Evolutionary conservation across 2,797 vertebrate species (phyloP).

Genomic region (Tauraco hartlaubi): DNA sequence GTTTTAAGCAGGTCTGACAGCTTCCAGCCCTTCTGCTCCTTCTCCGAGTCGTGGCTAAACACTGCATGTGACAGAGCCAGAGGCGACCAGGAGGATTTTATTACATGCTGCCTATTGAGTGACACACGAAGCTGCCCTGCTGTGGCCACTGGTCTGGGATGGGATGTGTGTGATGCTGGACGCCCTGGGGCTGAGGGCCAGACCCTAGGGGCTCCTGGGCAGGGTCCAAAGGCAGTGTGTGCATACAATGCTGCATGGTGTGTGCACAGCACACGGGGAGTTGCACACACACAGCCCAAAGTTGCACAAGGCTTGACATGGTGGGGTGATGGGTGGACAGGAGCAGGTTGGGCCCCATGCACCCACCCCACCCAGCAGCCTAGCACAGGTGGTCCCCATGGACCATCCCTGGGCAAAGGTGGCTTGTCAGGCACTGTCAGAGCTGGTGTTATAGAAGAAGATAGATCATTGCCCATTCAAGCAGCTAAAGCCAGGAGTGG

Average conservation of each 20-base stretch:
- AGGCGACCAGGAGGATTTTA: not conserved
- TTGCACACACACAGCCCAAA: too few relatives aligned
- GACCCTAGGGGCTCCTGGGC: not conserved
- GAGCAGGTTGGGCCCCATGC: not conserved
- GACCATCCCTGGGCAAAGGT: not conserved
- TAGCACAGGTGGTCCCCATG: not conserved
- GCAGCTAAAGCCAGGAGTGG: not conserved
- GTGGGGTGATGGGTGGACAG: not conserved
- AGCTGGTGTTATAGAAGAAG: not conserved
- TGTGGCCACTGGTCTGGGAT: not conserved
- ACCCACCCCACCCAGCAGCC: not conserved
- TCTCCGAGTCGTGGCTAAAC: not conserved
- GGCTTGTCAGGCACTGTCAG: not conserved
- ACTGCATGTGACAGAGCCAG: not conserved
- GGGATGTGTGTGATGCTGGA: not conserved
- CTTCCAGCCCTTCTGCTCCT: slow-evolving; percentile 42
- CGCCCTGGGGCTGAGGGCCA: not conserved
- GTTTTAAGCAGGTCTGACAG: slow-evolving; percentile 6
- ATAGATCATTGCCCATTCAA: not conserved
- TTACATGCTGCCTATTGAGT: not conserved
- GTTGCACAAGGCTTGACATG: fast-evolving
- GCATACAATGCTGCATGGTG: fast-evolving
- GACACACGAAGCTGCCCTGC: not conserved
- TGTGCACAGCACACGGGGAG: fast-evolving
- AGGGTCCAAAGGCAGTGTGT: fast-evolving